Base-by-base conservation (phyloP, 2,797 vertebrate species). In the Helarctos malayanus region DNA sequence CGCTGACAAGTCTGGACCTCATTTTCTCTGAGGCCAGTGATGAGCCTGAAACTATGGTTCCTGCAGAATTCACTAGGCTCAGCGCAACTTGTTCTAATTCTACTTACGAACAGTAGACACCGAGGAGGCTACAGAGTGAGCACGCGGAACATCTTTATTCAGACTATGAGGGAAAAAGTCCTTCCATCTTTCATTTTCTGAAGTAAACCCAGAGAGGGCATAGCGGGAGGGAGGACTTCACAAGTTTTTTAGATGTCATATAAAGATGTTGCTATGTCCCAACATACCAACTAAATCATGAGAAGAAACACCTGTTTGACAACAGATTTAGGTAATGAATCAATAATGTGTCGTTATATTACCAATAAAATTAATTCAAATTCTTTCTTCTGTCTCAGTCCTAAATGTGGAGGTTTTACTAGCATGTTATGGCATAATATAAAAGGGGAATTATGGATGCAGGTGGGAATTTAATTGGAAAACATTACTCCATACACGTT, bases 191-290 rank as follows among this genome's bases (percentile, higher is more conserved):
- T 75, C 38, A 89, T 80, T 92, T 56, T 85, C 89, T 49, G 2
- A 57, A 71, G 57, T 83, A 38, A 69, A 61, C 29, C 63, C 57
- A 71, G 57, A 57, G 71, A 85, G 18, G 9, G 25, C 45, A 27
- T 0, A 14, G 25, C 5, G 27, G 21, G 19, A 80, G 57, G 92
- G 97, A 35, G 93, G 0, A 7, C 14, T 32, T 0, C 0, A 41
- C 57, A 84, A 32, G 5, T 15, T 94, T 89, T 89, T 32, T 79
- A 81, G 79, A 79, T 13, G 14, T 14, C 63, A 79, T 61, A 91
- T 6, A 89, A 38, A 92, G 68, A 96, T 0, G 1, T 23, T 41
- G 19, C 23, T 12, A 1, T 8, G 32, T 79, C 9, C 35, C 57
- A 35, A 52, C 71, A 11, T 32, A 27, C 59, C 73, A 73, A 35